These are phyloP conservation scores for Silurus glanis DNA, from an alignment of 2,113 vertebrate species.

Conservation along the genomic window DNA sequence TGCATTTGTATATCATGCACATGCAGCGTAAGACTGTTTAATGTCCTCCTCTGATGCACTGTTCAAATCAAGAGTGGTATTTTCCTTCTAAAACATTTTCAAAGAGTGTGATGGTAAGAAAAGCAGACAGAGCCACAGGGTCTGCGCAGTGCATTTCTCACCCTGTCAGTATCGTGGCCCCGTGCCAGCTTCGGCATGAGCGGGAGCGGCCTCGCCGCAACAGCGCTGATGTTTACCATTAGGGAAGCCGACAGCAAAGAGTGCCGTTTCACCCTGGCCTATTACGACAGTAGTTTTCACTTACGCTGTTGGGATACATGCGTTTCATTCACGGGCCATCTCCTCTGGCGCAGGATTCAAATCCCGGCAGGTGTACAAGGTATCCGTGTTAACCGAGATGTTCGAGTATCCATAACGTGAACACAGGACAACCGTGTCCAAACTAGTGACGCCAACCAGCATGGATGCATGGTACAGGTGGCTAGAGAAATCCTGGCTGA, in stretches of 20 bases:
- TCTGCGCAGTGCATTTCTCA: slow-evolving; percentile 41
- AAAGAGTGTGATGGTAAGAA: slow-evolving; percentile 22
- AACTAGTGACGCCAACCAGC: slow-evolving; percentile 38
- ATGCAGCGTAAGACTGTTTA: slow-evolving; percentile 21
- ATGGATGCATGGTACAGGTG: slow-evolving; percentile 39
- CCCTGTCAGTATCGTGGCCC: slow-evolving; percentile 34
- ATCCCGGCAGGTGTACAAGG: slow-evolving; percentile 41
- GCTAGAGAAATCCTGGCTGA: slow-evolving; percentile 5
- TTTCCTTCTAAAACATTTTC: slow-evolving; percentile 30
- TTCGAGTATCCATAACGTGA: slow-evolving; percentile 7
- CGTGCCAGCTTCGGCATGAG: slow-evolving; percentile 20
- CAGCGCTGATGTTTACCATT: slow-evolving; percentile 29
- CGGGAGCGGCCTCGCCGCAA: slow-evolving; percentile 5
- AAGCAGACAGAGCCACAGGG: slow-evolving; percentile 21
- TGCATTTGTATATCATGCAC: neutral
- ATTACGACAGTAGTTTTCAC: slow-evolving; percentile 61
- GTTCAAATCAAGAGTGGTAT: slow-evolving; percentile 1
- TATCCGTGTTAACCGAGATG: neutral
- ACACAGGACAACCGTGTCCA: slow-evolving; percentile 42
- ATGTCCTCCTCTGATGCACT: slow-evolving; percentile 8
- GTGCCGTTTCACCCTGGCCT: slow-evolving; percentile 51
- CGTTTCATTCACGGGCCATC: slow-evolving; percentile 47
- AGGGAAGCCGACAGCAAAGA: slow-evolving; percentile 18
- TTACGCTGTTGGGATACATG: slow-evolving; percentile 62
- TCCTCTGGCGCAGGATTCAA: slow-evolving; percentile 5